phyloP scores from a whole-genome alignment of 2,113 vertebrate species.

The Hippocampus zosterae region DNA sequence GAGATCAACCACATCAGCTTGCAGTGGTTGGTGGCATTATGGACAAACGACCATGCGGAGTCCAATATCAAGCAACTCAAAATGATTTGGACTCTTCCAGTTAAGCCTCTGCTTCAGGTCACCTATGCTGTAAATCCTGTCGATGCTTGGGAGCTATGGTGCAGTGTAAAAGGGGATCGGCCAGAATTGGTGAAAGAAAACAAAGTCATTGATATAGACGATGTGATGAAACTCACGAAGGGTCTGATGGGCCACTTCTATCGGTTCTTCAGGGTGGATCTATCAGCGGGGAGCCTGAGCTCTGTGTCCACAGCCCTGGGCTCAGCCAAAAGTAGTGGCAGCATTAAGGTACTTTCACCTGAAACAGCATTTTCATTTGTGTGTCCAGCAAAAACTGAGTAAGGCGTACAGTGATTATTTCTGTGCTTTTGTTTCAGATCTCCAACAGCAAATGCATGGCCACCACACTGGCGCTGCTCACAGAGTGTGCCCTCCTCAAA shows the following conservation, averaged over 20 bases:
- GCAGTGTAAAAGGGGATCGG: slow-evolving; percentile 67
- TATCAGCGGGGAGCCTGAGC: slow-evolving; percentile 79
- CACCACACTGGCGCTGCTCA: slow-evolving; percentile 81
- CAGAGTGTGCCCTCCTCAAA: slow-evolving; percentile 77
- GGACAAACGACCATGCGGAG: slow-evolving; percentile 78
- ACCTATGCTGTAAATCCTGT: slow-evolving; percentile 77
- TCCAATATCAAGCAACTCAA: slow-evolving; percentile 63
- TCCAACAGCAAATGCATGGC: slow-evolving; percentile 76
- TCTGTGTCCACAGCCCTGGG: slow-evolving; percentile 84
- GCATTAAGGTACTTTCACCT: slow-evolving; percentile 78
- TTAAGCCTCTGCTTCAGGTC: slow-evolving; percentile 75
- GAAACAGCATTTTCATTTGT: background rate
- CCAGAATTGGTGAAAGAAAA: slow-evolving; percentile 20
- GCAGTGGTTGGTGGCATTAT: slow-evolving; percentile 87
- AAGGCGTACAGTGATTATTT: too few relatives aligned
- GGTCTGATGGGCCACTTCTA: slow-evolving; percentile 84
- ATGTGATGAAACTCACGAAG: slow-evolving; percentile 80
- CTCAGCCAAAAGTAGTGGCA: slow-evolving; percentile 80
- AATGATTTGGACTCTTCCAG: slow-evolving; percentile 80
- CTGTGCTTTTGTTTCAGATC: slow-evolving; percentile 71
- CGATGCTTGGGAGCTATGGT: slow-evolving; percentile 87
- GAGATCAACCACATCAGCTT: slow-evolving; percentile 78
- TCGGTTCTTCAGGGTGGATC: slow-evolving; percentile 75
- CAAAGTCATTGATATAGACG: slow-evolving; percentile 75
- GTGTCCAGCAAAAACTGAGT: background rate